Percentiles rank a stretch among this genome's conserved stretches.
phyloP scores from a whole-genome alignment of 2,888 invertebrate genomes.

The Abscondita cerata region DNA sequence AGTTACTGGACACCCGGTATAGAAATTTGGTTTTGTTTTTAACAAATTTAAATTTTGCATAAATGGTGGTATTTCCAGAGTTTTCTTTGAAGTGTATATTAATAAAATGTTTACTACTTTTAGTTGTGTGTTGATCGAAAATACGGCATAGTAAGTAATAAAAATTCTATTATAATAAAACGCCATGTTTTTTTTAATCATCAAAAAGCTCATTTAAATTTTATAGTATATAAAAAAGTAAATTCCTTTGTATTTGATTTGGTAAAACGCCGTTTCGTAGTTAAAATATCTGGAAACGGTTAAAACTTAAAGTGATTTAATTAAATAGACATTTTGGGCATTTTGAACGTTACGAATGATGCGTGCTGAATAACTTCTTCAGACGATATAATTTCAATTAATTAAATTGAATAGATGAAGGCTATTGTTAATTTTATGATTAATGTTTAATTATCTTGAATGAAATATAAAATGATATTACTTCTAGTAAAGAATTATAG shows the following conservation, averaged over 20 bases:
- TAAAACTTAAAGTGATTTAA: constrained; percentile 10
- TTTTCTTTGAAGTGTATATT: too few relatives aligned
- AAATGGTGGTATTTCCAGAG: too few relatives aligned
- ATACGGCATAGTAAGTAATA: too few relatives aligned
- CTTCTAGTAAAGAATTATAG: too few relatives aligned
- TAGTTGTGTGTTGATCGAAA: too few relatives aligned
- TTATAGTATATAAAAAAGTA: neutral
- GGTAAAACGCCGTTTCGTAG: neutral
- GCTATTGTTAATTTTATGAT: neutral
- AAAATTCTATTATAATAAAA: too few relatives aligned
- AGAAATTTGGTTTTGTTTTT: too few relatives aligned
- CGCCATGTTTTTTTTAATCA: too few relatives aligned
- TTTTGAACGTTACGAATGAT: constrained; percentile 8
- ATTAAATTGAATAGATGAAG: neutral
- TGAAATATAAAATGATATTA: neutral
- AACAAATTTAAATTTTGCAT: too few relatives aligned
- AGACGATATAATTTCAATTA: constrained; percentile 3
- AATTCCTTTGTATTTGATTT: neutral
- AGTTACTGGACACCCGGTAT: too few relatives aligned
- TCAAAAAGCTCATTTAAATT: too few relatives aligned
- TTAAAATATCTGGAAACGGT: neutral
- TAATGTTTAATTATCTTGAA: neutral
- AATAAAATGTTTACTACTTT: too few relatives aligned
- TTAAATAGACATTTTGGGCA: constrained; percentile 3
- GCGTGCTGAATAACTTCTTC: constrained; percentile 8